Base-by-base conservation (phyloP, 2,888 invertebrate genomes). In the Andrena haemorrhoa region DNA sequence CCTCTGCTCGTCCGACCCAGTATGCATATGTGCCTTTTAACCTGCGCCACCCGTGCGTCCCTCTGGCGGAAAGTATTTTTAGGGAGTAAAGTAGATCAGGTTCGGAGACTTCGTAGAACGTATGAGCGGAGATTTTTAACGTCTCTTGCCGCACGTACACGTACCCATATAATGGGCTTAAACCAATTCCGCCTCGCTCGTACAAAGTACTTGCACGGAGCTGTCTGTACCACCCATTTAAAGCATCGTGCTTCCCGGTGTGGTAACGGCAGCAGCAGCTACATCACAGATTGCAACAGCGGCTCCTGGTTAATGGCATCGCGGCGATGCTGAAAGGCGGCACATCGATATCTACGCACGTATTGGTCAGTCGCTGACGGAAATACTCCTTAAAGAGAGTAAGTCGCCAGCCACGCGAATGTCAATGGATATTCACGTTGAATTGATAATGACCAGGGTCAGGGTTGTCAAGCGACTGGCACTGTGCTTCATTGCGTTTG, bases 161-260 rank as follows among this genome's bases (percentile, higher is more conserved):
- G 86, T 83, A 81, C 70, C 77, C 79, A 66, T 83, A 74, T 87
- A 88, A 87, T 89, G 86, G 86, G 81, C 84, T 89, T 87, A 86
- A 88, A 88, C 84, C 88, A 88, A 88, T 87, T 88, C 89, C 79
- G 84, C 81, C 79, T 85, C 75, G 89, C 82, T 83, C 64, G 82
- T 79, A 89, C 87, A 87, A 88, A 88, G 88, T 88, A 85, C 89
- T 80, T 82, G 68, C 71, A 79, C 87, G 88, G 88, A 89, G 89
- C 89, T 85, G 88, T 89, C 88, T 88, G 88, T 88, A 87, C 88
- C 89, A 87, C 86, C 88, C 88, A 88, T 86, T 88, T 88, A 88
- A 88, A 88, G 89, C 83, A 71, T 82, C 89, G 83, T 80, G 80
- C 76, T 83, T 80, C 83, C 68, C 80, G 74, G 75, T 64, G 83